These are phyloP conservation scores for Papilio dardanus DNA, from an alignment of 1,140 invertebrate genomes.

Conservation along the genomic window DNA sequence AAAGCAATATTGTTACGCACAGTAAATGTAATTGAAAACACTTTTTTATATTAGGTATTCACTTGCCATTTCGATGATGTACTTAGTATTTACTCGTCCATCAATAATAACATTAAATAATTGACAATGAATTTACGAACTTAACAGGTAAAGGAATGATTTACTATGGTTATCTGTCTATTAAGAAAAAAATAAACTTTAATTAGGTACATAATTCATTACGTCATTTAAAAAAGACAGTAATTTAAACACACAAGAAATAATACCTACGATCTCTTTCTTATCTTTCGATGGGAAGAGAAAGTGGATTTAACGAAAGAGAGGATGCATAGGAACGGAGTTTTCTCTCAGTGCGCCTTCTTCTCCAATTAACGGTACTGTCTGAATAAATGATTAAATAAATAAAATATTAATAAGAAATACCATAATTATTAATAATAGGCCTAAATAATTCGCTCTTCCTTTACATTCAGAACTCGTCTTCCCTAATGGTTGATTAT, in stretches of 20 bases:
- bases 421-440: constrained; percentile 25
- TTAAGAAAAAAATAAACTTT: too few relatives aligned
- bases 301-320: too few relatives aligned
- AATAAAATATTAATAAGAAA: neutral
- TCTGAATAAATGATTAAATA: too few relatives aligned
- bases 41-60: constrained; percentile 8
- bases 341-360: too few relatives aligned
- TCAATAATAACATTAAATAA: neutral
- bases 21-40: constrained; percentile 38
- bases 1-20: constrained; percentile 55
- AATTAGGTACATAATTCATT: too few relatives aligned
- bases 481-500: constrained; percentile 64
- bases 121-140: neutral
- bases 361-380: too few relatives aligned
- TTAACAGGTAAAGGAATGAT: neutral
- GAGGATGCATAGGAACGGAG: too few relatives aligned
- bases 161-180: too few relatives aligned
- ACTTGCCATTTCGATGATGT: neutral
- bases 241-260: neutral
- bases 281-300: too few relatives aligned
- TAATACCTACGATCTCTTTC: too few relatives aligned
- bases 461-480: constrained; percentile 46
- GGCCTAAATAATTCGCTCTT: constrained; percentile 39
- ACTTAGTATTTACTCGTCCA: neutral
- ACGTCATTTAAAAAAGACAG: neutral